A percentile compares a stretch with the other conserved stretches of the same genome.
These are phyloP conservation scores for Chaenogobius annularis DNA, from an alignment of 2,113 vertebrate genomes.

Conservation along the genomic window DNA sequence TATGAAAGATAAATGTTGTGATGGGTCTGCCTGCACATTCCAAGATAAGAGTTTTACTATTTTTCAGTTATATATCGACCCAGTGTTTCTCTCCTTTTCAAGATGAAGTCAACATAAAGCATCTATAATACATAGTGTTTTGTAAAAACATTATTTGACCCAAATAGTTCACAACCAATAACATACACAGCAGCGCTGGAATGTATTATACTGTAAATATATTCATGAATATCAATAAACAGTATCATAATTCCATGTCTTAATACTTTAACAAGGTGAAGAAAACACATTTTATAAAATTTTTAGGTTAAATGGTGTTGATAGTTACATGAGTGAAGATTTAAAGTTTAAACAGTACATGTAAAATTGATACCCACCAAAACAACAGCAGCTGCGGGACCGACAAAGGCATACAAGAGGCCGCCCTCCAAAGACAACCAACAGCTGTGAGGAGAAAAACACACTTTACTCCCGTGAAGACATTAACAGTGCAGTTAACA, in stretches of 20 bases:
- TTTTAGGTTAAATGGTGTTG: neutral
- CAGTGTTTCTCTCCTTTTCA: neutral
- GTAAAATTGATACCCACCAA: constrained; percentile 81
- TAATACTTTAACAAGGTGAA: neutral
- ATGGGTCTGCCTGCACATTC: neutral
- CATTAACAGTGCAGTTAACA: constrained; percentile 79
- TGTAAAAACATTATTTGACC: neutral
- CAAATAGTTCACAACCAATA: neutral
- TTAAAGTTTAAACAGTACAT: constrained; percentile 3
- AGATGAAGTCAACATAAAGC: neutral
- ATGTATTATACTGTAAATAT: neutral
- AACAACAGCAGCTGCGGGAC: constrained; percentile 97
- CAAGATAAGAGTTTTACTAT: neutral
- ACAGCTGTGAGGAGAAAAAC: constrained; percentile 79
- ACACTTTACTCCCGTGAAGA: constrained; percentile 73
- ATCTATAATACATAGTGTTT: neutral
- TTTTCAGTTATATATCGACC: neutral
- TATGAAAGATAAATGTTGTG: neutral
- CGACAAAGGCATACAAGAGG: constrained; percentile 96
- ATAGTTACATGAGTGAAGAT: neutral
- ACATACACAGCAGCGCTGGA: neutral
- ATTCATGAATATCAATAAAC: neutral
- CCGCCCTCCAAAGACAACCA: constrained; percentile 99
- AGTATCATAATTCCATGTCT: neutral
- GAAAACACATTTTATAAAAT: no score